Percentiles rank a stretch among this genome's conserved stretches.
Conservation (phyloP, 2,113 vertebrate species). For the Ictidomys tridecemlineatus region DNA sequence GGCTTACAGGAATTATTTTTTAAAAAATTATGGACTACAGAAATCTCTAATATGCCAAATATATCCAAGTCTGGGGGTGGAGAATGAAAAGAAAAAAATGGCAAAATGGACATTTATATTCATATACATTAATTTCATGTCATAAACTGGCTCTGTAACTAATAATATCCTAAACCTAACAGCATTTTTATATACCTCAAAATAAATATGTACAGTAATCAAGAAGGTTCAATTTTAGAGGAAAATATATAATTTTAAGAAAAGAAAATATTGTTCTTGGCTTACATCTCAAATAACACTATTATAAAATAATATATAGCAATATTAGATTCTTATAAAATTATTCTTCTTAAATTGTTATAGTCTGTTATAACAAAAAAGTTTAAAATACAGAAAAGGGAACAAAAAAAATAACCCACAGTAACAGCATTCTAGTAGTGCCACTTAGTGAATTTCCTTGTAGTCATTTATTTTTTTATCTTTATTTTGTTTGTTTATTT, state of each 20-base stretch:
- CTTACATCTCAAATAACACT: not conserved
- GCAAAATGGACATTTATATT: constrained; percentile 33
- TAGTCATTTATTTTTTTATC: not conserved
- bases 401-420: constrained; percentile 3
- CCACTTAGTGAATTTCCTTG: not conserved
- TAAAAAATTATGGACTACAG: constrained; percentile 11
- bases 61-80: not conserved
- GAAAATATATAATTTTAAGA: constrained; percentile 33
- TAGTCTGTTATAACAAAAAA: constrained; percentile 23
- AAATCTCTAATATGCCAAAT: constrained; percentile 13
- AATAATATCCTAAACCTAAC: not conserved
- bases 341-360: not conserved
- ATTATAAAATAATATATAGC: constrained; percentile 14
- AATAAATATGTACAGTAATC: constrained; percentile 37
- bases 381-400: constrained; percentile 39
- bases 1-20: constrained; percentile 24
- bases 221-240: constrained; percentile 48
- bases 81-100: not conserved
- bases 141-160: not conserved
- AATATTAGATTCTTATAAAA: not conserved
- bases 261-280: constrained; percentile 1
- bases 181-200: not conserved
- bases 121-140: constrained; percentile 55
- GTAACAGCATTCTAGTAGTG: constrained; percentile 19
- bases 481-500: too few relatives aligned